phyloP scores from a whole-genome alignment of 2,888 invertebrate species.

The Agriotes lineatus region DNA sequence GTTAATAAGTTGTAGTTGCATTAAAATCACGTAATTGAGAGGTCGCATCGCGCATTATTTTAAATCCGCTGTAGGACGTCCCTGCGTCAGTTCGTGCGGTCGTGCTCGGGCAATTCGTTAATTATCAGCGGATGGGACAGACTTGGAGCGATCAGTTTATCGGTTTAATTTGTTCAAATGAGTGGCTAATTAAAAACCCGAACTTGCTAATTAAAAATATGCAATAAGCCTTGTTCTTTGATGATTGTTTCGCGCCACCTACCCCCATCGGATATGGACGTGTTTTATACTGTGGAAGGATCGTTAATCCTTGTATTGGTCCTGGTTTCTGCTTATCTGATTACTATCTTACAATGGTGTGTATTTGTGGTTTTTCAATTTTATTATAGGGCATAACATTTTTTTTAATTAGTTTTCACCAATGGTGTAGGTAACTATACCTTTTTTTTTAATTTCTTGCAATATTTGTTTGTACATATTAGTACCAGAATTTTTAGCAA shows the following conservation, averaged over 20 bases:
- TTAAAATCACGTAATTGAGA: constrained; percentile 13
- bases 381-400: too few relatives aligned
- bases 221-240: background rate
- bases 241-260: too few relatives aligned
- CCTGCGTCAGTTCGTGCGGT: constrained; percentile 6
- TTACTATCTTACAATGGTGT: constrained; percentile 59
- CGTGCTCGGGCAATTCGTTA: constrained; percentile 5
- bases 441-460: too few relatives aligned
- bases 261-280: constrained; percentile 44
- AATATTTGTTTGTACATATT: too few relatives aligned
- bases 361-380: too few relatives aligned
- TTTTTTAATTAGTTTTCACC: too few relatives aligned
- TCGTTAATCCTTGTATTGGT: constrained; percentile 58
- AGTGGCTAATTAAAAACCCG: too few relatives aligned
- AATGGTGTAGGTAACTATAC: too few relatives aligned
- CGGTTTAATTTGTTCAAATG: too few relatives aligned
- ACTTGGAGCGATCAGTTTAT: too few relatives aligned
- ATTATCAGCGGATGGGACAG: background rate
- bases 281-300: constrained; percentile 55
- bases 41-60: constrained; percentile 14
- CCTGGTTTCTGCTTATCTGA: constrained; percentile 57
- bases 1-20: background rate
- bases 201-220: background rate
- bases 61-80: constrained; percentile 3
- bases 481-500: too few relatives aligned